A percentile compares a stretch with the other conserved stretches of the same genome.
phyloP scores from a whole-genome alignment of 2,888 invertebrate species.

The Tetropium fuscum region DNA sequence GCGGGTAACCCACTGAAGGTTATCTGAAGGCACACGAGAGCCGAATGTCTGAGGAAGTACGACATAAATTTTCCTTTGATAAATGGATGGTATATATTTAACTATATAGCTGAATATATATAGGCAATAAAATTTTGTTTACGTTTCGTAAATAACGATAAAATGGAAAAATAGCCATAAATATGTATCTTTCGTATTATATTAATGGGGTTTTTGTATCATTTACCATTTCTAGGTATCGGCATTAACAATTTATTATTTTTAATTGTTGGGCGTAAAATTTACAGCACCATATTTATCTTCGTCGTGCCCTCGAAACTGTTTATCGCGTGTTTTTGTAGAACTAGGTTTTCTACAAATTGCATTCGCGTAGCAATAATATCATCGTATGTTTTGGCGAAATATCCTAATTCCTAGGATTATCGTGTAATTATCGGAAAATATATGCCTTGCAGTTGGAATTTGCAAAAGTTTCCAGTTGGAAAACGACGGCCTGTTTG shows the following conservation, averaged over 20 bases:
- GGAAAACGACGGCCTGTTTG: conserved; percentile 3
- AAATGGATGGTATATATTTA: conserved; percentile 22
- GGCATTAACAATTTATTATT: no score
- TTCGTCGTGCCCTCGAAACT: no score
- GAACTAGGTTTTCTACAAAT: no score
- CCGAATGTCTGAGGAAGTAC: conserved; percentile 17
- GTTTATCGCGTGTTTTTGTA: no score
- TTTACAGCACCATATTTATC: no score
- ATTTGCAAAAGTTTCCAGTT: conserved; percentile 8
- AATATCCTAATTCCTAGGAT: no score
- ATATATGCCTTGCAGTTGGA: not conserved
- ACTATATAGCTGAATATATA: conserved; percentile 14
- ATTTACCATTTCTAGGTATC: not conserved
- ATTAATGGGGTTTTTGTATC: conserved; percentile 1
- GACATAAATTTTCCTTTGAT: conserved; percentile 24
- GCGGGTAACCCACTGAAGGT: no score
- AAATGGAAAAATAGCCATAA: conserved; percentile 9
- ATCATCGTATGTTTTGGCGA: no score
- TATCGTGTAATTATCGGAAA: not conserved
- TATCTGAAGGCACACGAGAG: conserved; percentile 13
- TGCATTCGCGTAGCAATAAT: no score
- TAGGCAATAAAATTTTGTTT: conserved; percentile 25
- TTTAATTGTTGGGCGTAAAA: no score
- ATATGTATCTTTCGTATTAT: conserved; percentile 2
- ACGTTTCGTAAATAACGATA: conserved; percentile 9